Percentiles rank a stretch among this genome's conserved stretches.
Evolutionary conservation across 2,888 invertebrate species (phyloP).

Genomic region (Cartodere bifasciata): DNA sequence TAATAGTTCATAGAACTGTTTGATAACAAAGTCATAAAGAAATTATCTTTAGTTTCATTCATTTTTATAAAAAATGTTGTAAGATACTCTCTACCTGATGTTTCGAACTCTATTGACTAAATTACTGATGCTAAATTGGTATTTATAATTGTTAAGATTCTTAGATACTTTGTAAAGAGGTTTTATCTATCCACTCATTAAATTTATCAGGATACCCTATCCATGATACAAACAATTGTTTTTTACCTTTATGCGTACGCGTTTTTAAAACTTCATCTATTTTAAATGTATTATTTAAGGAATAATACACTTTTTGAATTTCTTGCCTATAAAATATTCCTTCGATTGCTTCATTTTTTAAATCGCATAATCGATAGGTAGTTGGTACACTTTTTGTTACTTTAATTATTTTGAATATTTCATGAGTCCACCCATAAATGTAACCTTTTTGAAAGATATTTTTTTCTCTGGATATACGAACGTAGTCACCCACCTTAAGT

Average conservation of each 20-base stretch:
- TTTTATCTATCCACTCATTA: slow-evolving; percentile 15
- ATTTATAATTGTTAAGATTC: no score
- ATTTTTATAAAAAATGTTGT: no score
- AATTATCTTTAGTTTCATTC: no score
- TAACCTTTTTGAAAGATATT: slow-evolving; percentile 19
- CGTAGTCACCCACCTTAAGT: slow-evolving; percentile 6
- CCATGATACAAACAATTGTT: slow-evolving; percentile 18
- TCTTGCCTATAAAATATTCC: slow-evolving; percentile 19
- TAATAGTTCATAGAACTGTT: slow-evolving; percentile 1
- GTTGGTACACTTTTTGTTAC: slow-evolving; percentile 13
- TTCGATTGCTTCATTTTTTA: no score
- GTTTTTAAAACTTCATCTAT: slow-evolving; percentile 16
- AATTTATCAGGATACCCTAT: slow-evolving; percentile 17
- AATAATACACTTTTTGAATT: slow-evolving; percentile 14
- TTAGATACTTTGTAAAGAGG: slow-evolving; percentile 3
- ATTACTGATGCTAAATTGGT: no score
- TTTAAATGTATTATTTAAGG: slow-evolving; percentile 8
- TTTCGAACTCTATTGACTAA: no score
- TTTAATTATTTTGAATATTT: slow-evolving; percentile 18
- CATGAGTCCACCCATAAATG: slow-evolving; percentile 17
- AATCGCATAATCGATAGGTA: slow-evolving; percentile 19
- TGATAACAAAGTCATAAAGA: neutral
- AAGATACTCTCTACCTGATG: no score
- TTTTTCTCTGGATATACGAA: no score
- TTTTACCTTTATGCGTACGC: slow-evolving; percentile 10